Evolutionary conservation across 2,797 vertebrate species (phyloP), one percentile per base, ranked within the genome.

Genomic region (Eurystomus glaucurus): DNA sequence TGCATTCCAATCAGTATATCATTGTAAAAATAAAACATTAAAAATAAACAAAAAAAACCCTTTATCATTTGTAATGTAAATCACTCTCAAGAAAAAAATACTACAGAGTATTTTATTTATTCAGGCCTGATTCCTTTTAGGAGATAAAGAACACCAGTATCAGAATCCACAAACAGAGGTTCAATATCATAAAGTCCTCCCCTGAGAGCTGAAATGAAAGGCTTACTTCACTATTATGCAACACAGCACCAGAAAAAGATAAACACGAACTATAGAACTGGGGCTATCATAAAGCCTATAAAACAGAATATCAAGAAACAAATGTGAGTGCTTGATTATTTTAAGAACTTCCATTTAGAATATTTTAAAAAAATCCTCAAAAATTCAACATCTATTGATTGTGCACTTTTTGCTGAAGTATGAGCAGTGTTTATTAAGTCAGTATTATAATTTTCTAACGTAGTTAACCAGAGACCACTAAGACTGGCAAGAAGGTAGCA

Each of bases 221-320:
- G 1, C 29, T 93, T 57, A 2, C 7, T 60, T 90, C n/a, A 50
- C 41, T 79, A 2, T 61, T 71, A 22, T 2, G 9, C 28, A 37
- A 33, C 57, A 46, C 10, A 69, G 29, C 17, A n/a, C 25, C 51
- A 88, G 66, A 92, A 84, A 68, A 1, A 65, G n/a, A 41, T 51
- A 52, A 75, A 70, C 0, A 0, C 7, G 4, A 39, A 31, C 33
- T 52, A 8, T 23, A n/a, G 7, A 81, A 55, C n/a, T 35, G 9
- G 4, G 13, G 5, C 10, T 76, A 6, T 46, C 21, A 33, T 43
- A 72, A 87, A 75, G 17, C 6, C 15, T 78, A 33, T 75, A 25
- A 52, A 10, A 82, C 17, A 87, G 60, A 64, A 31, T 8, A 79
- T 13, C 12, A 69, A 71, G 37, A 78, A 66, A 48, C 12, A 75